phyloP scores from a whole-genome alignment of 2,797 vertebrate genomes.

The Xenops minutus region DNA sequence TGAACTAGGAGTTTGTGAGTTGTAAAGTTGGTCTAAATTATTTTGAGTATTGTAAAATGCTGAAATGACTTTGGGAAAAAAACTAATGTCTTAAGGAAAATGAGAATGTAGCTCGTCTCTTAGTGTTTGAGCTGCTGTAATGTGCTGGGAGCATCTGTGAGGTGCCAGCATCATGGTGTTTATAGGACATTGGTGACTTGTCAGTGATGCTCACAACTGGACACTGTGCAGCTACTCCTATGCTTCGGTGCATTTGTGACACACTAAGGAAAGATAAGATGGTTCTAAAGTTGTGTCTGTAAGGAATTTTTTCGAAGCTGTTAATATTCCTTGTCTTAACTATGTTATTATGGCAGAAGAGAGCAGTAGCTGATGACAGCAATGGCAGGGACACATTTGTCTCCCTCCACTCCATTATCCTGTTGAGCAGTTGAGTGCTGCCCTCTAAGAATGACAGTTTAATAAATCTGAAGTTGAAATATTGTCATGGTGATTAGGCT shows the following conservation, averaged over 20 bases:
- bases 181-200: neutral
- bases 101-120: neutral
- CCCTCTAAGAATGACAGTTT: constrained; percentile 31
- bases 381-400: neutral
- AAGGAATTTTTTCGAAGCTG: neutral
- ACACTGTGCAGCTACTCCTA: neutral
- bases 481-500: constrained; percentile 40
- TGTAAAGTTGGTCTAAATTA: neutral
- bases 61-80: neutral
- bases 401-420: neutral
- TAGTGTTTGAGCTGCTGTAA: neutral
- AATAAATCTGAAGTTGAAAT: constrained; percentile 50
- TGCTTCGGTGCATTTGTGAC: neutral
- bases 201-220: neutral
- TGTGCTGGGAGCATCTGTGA: neutral
- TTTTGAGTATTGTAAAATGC: neutral
- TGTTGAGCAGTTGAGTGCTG: neutral
- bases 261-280: neutral
- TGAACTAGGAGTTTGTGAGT: neutral
- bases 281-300: neutral
- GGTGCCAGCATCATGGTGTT: neutral
- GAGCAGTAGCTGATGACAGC: neutral
- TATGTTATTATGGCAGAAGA: neutral
- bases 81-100: neutral
- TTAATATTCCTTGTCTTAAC: neutral